Conservation (phyloP, 2,113 vertebrate genomes). For the Crotophaga sulcirostris region DNA sequence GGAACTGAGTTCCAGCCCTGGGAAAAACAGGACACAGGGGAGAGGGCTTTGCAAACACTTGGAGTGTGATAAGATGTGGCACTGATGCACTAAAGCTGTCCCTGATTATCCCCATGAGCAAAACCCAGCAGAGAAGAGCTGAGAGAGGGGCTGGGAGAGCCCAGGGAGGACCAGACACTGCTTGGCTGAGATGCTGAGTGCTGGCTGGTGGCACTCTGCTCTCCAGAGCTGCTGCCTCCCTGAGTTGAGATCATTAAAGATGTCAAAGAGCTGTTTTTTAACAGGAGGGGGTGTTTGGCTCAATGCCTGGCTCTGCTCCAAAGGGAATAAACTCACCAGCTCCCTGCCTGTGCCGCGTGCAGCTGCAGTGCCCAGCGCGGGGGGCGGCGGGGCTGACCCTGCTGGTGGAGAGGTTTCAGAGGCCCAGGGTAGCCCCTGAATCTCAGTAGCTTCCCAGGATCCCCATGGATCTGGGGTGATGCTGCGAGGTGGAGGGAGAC, state of each 20-base stretch:
- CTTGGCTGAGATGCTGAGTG: background rate
- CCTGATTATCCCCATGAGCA: background rate
- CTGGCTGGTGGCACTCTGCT: accelerated
- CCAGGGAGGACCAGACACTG: accelerated
- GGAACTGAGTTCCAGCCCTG: background rate
- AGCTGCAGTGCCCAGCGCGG: background rate
- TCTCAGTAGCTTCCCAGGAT: accelerated
- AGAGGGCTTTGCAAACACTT: conserved; percentile 8
- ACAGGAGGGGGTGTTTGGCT: background rate
- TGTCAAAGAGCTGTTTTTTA: conserved; percentile 18
- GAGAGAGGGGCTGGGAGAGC: background rate
- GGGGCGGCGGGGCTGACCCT: accelerated
- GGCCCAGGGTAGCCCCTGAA: background rate
- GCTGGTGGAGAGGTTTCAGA: background rate
- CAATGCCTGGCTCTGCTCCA: background rate
- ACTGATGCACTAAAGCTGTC: accelerated
- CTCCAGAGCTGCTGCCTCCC: background rate
- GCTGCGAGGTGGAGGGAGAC: background rate
- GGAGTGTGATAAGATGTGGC: background rate
- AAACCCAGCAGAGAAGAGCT: background rate
- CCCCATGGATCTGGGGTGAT: background rate
- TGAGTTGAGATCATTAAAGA: background rate
- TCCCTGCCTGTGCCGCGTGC: background rate
- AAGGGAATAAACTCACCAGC: background rate
- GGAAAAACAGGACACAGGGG: background rate